Evolutionary conservation across 2,113 vertebrate species (phyloP), one percentile per base, ranked within the genome.

Genomic region (Hyaena hyaena): DNA sequence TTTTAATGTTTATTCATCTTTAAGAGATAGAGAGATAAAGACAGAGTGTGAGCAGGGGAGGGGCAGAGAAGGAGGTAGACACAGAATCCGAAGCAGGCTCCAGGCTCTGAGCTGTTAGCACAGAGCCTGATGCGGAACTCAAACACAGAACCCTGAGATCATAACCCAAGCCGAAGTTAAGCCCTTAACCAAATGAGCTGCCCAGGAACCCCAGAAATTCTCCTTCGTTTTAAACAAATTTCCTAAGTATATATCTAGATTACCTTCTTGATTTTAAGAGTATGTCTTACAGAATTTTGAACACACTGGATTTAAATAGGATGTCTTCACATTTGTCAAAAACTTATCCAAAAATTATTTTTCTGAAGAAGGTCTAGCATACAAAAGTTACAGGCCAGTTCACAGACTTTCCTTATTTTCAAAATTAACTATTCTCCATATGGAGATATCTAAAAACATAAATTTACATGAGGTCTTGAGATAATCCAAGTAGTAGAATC

Each of bases 401-500:
- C 58, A 90, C 21, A 91, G 33, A 71, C 31, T 68, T 14, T 89
- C 43, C 33, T 96, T 76, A 87, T 90, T 91, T 95, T 24, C 79
- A 68, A 88, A 74, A 92, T 83, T 45, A 48, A 50, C 87, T 94
- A 9, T 79, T 96, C 66, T 90, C 66, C 86, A 74, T 73, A 91
- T 83, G 73, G 66, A 95, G 61, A 77, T 55, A 84, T 76, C 79
- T 45, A 93, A 91, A 94, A 92, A 84, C 7, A 95, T 92, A 93
- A 58, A 96, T 97, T 96, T 98, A 12, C 63, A 96, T 93, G 61
- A 96, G 33, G 48, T 83, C 45, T 65, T 82, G 74, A 85, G 79
- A 91, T 95, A 96, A 96, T 96, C 97, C 61, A 95, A 89, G 76
- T 65, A 93, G 66, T 91, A 58, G 55, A 91, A 92, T 90, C 77